Evolutionary conservation across 23 tunicate genomes (phyloP).

Genomic region (Trididemnum miniatum): DNA sequence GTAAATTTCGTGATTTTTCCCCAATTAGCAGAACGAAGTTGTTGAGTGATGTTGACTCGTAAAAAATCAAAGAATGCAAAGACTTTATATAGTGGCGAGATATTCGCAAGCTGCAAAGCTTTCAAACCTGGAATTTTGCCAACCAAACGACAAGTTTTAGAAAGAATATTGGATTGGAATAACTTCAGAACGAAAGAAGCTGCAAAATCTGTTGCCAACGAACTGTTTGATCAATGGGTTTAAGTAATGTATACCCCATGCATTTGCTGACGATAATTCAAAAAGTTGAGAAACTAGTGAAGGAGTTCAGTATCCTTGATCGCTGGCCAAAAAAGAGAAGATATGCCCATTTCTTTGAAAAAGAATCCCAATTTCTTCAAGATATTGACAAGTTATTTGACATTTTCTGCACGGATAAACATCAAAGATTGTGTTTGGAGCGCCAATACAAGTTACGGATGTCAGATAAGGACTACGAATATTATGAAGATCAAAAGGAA

Average conservation of each 20-base stretch:
- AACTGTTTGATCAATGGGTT: conserved; percentile 15
- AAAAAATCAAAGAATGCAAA: no score
- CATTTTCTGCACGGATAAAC: not conserved
- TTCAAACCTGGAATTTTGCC: conserved; percentile 32
- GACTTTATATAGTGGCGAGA: no score
- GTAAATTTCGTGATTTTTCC: no score
- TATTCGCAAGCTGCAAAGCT: no score
- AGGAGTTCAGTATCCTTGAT: no score
- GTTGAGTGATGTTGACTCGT: no score
- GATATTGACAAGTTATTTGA: conserved; percentile 11
- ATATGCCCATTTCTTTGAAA: not conserved
- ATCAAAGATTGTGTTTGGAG: not conserved
- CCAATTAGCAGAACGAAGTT: no score
- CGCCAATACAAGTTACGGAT: not conserved
- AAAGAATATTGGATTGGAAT: not conserved
- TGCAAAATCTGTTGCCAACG: conserved; percentile 5
- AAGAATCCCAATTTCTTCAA: not conserved
- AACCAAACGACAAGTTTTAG: conserved; percentile 24
- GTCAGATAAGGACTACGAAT: not conserved
- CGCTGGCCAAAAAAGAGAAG: not conserved
- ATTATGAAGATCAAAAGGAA: conserved; percentile 40
- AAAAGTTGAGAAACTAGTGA: not conserved
- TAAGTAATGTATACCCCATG: conserved; percentile 25
- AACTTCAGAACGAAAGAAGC: conserved; percentile 3
- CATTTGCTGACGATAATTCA: not conserved